Evolutionary conservation across 1,140 invertebrate genomes (phyloP).

Genomic region (Leptopilina clavipes): DNA sequence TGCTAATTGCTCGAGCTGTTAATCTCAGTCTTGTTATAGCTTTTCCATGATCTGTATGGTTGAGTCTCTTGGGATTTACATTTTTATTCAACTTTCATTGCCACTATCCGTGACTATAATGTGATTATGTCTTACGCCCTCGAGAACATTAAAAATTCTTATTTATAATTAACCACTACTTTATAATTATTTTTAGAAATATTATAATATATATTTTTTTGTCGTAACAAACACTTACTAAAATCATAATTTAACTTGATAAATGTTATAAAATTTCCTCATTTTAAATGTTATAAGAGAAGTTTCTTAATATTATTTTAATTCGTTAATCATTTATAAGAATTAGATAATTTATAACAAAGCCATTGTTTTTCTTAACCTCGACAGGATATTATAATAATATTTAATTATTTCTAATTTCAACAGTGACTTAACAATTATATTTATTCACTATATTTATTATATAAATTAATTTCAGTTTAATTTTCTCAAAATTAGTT

Average conservation of each 20-base stretch:
- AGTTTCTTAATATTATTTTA: background rate
- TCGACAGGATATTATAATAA: too few species aligned
- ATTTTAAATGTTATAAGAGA: too few species aligned
- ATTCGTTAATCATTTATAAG: background rate
- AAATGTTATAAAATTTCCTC: background rate
- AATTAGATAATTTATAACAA: background rate
- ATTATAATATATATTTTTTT: background rate
- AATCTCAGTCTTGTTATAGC: constrained; percentile 41
- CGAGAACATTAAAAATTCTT: background rate
- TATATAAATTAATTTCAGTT: too few species aligned
- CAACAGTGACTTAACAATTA: too few species aligned
- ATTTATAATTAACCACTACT: background rate
- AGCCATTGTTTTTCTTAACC: too few species aligned
- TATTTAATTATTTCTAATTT: too few species aligned
- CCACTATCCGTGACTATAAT: constrained; percentile 51
- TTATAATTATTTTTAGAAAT: background rate
- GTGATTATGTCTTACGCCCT: constrained; percentile 32
- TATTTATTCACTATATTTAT: too few species aligned
- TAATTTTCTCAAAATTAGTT: too few species aligned
- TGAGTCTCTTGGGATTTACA: constrained; percentile 55
- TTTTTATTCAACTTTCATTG: constrained; percentile 65
- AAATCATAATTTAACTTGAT: background rate
- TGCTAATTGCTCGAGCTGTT: constrained; percentile 58
- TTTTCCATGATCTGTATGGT: constrained; percentile 46
- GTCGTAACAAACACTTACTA: background rate